A percentile compares a stretch with the other conserved stretches of the same genome.
These are phyloP conservation scores for Octodon degus DNA, from an alignment of 2,113 vertebrate genomes.

Conservation along the genomic window DNA sequence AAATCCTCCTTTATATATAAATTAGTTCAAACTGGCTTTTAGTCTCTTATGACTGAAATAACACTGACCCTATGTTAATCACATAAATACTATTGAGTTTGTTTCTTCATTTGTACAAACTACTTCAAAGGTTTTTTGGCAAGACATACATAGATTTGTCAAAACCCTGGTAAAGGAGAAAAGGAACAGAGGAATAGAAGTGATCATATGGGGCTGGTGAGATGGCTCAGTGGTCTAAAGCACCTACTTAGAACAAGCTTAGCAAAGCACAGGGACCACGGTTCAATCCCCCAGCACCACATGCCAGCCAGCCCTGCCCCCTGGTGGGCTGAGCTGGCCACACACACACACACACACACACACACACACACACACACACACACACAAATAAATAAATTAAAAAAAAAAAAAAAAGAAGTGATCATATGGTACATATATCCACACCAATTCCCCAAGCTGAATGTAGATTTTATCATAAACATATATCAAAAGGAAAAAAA, in stretches of 20 bases:
- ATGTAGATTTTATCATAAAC: background rate
- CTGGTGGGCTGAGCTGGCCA: too few species aligned
- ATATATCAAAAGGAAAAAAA: background rate
- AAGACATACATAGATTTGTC: conserved; percentile 19
- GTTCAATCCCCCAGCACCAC: too few species aligned
- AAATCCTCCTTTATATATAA: conserved; percentile 48
- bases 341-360: too few species aligned
- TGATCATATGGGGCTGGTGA: background rate
- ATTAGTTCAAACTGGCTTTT: conserved; percentile 12
- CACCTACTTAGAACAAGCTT: too few species aligned
- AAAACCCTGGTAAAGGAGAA: background rate
- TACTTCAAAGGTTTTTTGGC: conserved; percentile 16
- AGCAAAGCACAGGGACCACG: too few species aligned
- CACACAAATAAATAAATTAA: too few species aligned
- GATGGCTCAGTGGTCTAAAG: too few species aligned
- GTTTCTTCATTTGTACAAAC: conserved; percentile 52
- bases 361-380: too few species aligned
- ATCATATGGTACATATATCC: background rate
- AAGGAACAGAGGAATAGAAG: background rate
- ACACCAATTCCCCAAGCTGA: background rate
- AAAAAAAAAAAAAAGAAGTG: too few species aligned
- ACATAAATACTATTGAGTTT: conserved; percentile 30
- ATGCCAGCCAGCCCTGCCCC: too few species aligned
- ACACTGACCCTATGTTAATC: background rate
- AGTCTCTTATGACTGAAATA: conserved; percentile 19